Evolutionary conservation across 2,797 vertebrate genomes (phyloP).

Genomic region (Prionace glauca): DNA sequence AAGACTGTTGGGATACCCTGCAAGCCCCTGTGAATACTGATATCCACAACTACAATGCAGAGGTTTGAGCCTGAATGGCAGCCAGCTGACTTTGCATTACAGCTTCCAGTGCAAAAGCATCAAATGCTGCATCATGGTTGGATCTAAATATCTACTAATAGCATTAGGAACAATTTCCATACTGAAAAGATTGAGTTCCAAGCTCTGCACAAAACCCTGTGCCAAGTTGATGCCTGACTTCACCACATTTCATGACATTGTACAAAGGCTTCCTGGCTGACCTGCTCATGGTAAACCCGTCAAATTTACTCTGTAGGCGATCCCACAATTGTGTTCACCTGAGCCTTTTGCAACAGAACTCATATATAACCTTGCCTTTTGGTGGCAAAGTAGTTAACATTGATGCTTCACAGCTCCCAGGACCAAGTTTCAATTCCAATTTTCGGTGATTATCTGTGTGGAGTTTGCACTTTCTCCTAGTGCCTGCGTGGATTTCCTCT

Average conservation of each 20-base stretch:
- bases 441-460: no score
- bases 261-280: background rate
- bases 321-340: background rate
- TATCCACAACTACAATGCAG: background rate
- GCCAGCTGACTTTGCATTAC: background rate
- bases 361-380: background rate
- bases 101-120: background rate
- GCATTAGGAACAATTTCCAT: background rate
- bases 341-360: background rate
- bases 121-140: background rate
- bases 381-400: background rate
- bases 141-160: background rate
- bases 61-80: background rate
- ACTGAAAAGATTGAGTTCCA: background rate
- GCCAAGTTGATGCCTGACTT: background rate
- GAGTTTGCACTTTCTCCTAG: no score
- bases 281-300: background rate
- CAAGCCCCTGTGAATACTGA: background rate
- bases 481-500: no score
- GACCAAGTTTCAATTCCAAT: no score
- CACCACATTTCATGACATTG: background rate
- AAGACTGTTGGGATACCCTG: no score
- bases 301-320: background rate
- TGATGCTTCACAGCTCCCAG: no score
- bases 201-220: background rate